These are phyloP conservation scores for Dendrocopos noguchii DNA, from an alignment of 2,113 vertebrate genomes.

Conservation along the genomic window DNA sequence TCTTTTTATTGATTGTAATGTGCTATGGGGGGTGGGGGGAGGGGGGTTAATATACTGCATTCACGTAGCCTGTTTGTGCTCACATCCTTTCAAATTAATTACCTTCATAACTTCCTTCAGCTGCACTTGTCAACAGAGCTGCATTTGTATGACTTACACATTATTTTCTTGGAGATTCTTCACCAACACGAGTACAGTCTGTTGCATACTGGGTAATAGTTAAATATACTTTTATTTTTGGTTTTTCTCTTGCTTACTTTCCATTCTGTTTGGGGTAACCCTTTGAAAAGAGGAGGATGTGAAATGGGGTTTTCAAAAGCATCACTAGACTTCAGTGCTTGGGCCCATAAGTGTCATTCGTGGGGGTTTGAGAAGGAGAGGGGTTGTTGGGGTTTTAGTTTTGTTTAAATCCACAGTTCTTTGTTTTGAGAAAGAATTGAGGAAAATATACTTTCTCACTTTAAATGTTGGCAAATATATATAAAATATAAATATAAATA, in stretches of 20 bases:
- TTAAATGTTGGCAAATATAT: conserved; percentile 68
- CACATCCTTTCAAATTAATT: conserved; percentile 66
- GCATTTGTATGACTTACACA: neutral
- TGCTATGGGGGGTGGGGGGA: conserved; percentile 39
- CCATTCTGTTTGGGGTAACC: conserved; percentile 55
- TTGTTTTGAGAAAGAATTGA: conserved; percentile 59
- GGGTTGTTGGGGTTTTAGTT: neutral
- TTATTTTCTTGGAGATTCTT: conserved; percentile 25
- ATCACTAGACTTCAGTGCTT: conserved; percentile 23
- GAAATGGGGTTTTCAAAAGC: conserved; percentile 32
- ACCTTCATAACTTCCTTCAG: conserved; percentile 59
- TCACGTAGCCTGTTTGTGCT: conserved; percentile 70
- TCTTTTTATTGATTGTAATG: conserved; percentile 76
- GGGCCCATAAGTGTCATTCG: conserved; percentile 9
- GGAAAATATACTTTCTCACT: conserved; percentile 65
- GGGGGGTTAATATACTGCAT: conserved; percentile 61
- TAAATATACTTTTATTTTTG: conserved; percentile 38
- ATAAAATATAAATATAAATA: conserved; percentile 57
- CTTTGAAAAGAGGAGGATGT: conserved; percentile 31
- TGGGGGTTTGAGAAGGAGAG: conserved; percentile 4
- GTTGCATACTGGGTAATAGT: conserved; percentile 62
- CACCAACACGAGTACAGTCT: conserved; percentile 19
- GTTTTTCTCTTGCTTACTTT: neutral
- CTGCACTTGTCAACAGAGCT: conserved; percentile 74
- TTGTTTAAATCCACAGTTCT: conserved; percentile 63